Evolutionary conservation across 2,888 invertebrate species (phyloP), one percentile per base, ranked within the genome.

Genomic region (Lithophane leautieri): DNA sequence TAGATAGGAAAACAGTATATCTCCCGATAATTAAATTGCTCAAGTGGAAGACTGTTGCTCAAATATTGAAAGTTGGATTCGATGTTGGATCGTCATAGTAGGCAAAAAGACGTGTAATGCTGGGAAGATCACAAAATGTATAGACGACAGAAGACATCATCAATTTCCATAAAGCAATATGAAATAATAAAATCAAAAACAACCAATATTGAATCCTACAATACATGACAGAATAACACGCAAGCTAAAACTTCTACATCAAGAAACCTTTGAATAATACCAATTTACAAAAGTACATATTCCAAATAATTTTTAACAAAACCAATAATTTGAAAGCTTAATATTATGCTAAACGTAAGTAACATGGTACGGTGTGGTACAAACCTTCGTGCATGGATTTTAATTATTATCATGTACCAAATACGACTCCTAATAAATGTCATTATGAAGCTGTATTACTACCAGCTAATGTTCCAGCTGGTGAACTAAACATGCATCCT

Each of bases 381-480:
- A 89, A 89, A 82, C 88, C 89, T 96, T 96, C 96, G 96, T 96
- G 96, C 96, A 96, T 96, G 93, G 94, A 93, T 96, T 96, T 96
- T 96, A 96, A 96, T 96, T 96, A 96, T 96, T 95, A 92, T 95
- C 96, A 96, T 96, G 96, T 96, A 96, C 95, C 94, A 93, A 95
- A 96, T 95, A 95, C 95, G 95, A 91, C 94, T 94, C 92, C 95
- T 96, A 96, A 96, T 96, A 96, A 96, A 96, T 96, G 96, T 95
- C 96, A 96, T 96, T 96, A 96, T 94, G 94, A 95, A 93, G 92
- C 93, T 93, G 91, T 91, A 92, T 89, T 89, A 83, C 85, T 82
- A 86, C 94, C 87, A 94, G 89, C 16, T 75, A 90, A 52, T 22
- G 0, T 28, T 78, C 11, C 70, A 61, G 9, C 34, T 56, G 0